phyloP scores from a whole-genome alignment of 2,113 vertebrate genomes.

The Scalopus aquaticus region DNA sequence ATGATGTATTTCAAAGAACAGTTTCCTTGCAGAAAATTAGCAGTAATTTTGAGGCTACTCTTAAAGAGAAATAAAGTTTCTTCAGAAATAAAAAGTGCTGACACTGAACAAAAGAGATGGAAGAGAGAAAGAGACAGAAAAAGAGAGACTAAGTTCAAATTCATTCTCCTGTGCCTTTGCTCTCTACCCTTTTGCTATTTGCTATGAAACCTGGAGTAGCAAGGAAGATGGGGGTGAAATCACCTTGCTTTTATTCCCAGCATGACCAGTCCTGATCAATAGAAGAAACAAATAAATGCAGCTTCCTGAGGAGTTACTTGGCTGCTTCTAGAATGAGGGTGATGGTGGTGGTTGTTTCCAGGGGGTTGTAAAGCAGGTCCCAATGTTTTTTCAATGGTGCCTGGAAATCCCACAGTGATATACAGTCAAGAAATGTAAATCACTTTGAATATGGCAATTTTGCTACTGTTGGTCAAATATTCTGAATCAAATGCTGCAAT shows the following conservation, averaged over 20 bases:
- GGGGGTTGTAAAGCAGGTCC: background rate
- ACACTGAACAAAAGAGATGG: background rate
- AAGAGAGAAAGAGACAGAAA: background rate
- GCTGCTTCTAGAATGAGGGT: background rate
- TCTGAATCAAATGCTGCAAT: background rate
- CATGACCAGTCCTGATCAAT: background rate
- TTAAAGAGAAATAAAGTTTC: conserved; percentile 79
- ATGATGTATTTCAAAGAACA: conserved; percentile 79
- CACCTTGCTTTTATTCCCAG: background rate
- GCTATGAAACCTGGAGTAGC: background rate
- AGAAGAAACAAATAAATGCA: background rate
- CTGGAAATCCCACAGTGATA: background rate
- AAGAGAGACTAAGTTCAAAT: background rate
- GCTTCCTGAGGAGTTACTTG: background rate
- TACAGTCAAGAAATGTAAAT: background rate
- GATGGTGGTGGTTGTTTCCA: background rate
- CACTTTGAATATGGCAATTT: background rate
- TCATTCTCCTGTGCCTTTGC: background rate
- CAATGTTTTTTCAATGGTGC: background rate
- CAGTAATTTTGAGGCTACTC: conserved; percentile 78
- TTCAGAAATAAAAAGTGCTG: conserved; percentile 63
- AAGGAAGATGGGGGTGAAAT: background rate
- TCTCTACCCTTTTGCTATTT: background rate
- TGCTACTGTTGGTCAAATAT: background rate
- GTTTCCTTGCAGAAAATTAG: conserved; percentile 83